phyloP scores from a whole-genome alignment of 1,140 invertebrate genomes.

The Tyrophagus putrescentiae region DNA sequence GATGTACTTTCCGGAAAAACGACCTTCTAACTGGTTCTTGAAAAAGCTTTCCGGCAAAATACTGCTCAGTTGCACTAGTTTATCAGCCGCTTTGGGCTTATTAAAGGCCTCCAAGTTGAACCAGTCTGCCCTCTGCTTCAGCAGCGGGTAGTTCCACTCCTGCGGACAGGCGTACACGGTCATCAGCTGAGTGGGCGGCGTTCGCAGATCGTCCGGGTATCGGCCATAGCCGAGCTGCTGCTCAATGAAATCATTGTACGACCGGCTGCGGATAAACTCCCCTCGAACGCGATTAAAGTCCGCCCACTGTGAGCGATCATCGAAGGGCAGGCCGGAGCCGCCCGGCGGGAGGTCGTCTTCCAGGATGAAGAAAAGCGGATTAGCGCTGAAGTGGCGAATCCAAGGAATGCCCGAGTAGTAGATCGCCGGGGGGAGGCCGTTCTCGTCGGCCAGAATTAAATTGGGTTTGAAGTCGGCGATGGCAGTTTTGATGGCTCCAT shows the following conservation, averaged over 20 bases:
- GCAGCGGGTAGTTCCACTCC: background rate
- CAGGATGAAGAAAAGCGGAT: background rate
- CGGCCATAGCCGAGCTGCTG: background rate
- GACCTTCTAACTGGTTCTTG: too few species aligned
- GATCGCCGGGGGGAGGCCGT: background rate
- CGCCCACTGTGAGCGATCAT: background rate
- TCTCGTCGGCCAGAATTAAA: background rate
- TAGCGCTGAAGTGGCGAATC: background rate
- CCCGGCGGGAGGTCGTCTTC: background rate
- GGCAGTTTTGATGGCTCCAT: background rate
- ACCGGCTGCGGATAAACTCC: too few species aligned
- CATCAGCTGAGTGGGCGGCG: background rate
- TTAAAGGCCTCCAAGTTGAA: background rate
- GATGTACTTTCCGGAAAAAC: too few species aligned
- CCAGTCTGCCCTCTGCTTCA: background rate
- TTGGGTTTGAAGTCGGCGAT: background rate
- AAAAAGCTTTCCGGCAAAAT: background rate
- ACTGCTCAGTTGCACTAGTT: background rate
- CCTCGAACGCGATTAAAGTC: background rate
- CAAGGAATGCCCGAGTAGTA: conserved; percentile 6
- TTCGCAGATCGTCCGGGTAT: background rate
- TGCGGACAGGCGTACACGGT: background rate
- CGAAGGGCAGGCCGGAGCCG: conserved; percentile 1
- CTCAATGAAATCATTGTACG: too few species aligned
- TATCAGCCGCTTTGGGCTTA: background rate